Base-by-base conservation (phyloP, 1,140 invertebrate species). In the Zaprionus davidi region DNA sequence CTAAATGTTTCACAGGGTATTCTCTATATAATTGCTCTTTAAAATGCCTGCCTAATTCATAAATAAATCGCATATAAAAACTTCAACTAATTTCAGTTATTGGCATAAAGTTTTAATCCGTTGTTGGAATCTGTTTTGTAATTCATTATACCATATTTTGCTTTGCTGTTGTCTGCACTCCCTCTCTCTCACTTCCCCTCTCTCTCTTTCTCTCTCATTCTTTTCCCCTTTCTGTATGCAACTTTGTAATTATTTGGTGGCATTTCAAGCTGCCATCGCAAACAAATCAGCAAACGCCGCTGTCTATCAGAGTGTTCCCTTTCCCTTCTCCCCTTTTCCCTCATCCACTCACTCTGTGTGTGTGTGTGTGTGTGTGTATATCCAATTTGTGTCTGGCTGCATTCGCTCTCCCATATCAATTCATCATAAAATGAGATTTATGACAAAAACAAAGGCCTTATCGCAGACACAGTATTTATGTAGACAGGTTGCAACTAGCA, bases 361-460 rank as follows among this genome's bases (percentile, higher is more conserved):
- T 55, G 36, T 34, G 11, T 53, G 2, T 64, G 31, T 55, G 56
- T 70, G 51, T 76, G 62, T 76, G 44, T 79, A 68, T 76, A 49
- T 79, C 49, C 36, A 67, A 71, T 73, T 79, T 82, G 76, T 74
- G 78, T 72, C 71, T 75, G 56, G 49, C 67, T 66, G 66, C 72
- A 60, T 44, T 71, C 56, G 36, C 63, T 60, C 66, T 75, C 22
- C 22, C 71, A 79, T 83, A 83, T 92, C 86, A 92, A 92, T 92
- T 92, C 91, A 92, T 92, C 91, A 92, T 92, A 92, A 92, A 91
- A 92, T 81, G 90, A 92, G 91, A 92, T 92, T 92, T 92, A 92
- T 92, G 91, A 85, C 91, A 92, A 92, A 92, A 92, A 92, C 86
- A 92, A 92, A 88, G 87, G 79, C 83, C 90, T 92, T 92, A 92